A percentile compares a stretch with the other conserved stretches of the same genome.
phyloP scores from a whole-genome alignment of 2,888 invertebrate species.

The Thelaira solivaga region DNA sequence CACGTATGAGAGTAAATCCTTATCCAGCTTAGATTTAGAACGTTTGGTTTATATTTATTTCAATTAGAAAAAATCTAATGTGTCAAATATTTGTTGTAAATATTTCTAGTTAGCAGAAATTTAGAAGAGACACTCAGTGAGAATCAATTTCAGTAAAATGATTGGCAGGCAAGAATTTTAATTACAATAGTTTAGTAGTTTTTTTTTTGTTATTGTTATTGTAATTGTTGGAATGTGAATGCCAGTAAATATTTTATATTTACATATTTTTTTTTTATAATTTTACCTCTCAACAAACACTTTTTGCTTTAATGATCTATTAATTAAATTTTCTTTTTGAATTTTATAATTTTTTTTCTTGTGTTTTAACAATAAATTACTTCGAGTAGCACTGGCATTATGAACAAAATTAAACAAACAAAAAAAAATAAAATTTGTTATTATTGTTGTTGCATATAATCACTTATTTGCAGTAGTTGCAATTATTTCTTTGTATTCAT shows the following conservation, averaged over 20 bases:
- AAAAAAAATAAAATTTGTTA: too few relatives aligned
- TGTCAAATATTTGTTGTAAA: slow-evolving; percentile 1
- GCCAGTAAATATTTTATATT: neutral
- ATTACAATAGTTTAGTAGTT: slow-evolving; percentile 13
- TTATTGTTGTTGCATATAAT: too few relatives aligned
- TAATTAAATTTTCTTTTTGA: neutral
- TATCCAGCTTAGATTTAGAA: slow-evolving; percentile 12
- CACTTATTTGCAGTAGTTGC: too few relatives aligned
- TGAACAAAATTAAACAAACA: too few relatives aligned
- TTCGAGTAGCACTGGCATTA: too few relatives aligned
- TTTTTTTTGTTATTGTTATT: neutral
- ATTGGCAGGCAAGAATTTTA: slow-evolving; percentile 31
- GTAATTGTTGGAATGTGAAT: slow-evolving; percentile 12
- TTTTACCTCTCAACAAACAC: neutral
- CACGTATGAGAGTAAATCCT: slow-evolving; percentile 13
- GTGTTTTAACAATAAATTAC: too few relatives aligned
- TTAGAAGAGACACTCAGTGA: slow-evolving; percentile 9
- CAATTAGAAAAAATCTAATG: slow-evolving; percentile 2
- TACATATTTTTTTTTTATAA: neutral
- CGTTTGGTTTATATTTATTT: neutral
- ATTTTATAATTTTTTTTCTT: too few relatives aligned
- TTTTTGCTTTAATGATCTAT: neutral
- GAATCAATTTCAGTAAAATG: neutral
- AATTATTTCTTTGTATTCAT: too few relatives aligned
- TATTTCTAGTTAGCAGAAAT: neutral